A percentile compares a stretch with the other conserved stretches of the same genome.
Evolutionary conservation across 2,888 invertebrate species (phyloP).

Genomic region (Latheticus oryzae): DNA sequence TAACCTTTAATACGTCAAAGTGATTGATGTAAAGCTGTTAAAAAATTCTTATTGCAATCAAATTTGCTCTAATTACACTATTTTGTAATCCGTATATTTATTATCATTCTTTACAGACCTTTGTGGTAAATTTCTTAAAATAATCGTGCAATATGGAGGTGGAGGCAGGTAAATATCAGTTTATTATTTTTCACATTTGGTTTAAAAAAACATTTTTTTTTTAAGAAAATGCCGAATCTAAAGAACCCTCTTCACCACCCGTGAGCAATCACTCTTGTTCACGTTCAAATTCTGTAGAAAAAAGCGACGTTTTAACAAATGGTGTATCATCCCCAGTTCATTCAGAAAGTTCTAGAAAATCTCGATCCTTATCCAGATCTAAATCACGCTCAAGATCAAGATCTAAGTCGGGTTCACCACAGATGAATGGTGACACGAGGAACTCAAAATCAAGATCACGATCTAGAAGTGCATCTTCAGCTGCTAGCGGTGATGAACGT

Average conservation of each 20-base stretch:
- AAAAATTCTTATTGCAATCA: too few relatives aligned
- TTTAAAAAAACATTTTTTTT: not conserved
- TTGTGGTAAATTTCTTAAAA: too few relatives aligned
- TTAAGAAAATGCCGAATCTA: slow-evolving; percentile 43
- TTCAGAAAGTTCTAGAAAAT: slow-evolving; percentile 56
- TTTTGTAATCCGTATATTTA: too few relatives aligned
- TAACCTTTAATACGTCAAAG: too few relatives aligned
- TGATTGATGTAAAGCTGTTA: too few relatives aligned
- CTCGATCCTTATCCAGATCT: too few relatives aligned
- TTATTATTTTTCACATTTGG: too few relatives aligned
- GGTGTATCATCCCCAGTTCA: slow-evolving; percentile 37
- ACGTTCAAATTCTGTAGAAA: slow-evolving; percentile 52
- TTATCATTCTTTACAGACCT: too few relatives aligned
- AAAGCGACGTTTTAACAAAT: slow-evolving; percentile 46
- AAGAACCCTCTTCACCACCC: slow-evolving; percentile 40
- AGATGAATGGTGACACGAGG: slow-evolving; percentile 43
- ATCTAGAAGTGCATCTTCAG: slow-evolving; percentile 51
- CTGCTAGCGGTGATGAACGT: slow-evolving; percentile 41
- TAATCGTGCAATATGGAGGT: slow-evolving; percentile 46
- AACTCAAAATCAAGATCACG: slow-evolving; percentile 46
- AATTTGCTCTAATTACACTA: too few relatives aligned
- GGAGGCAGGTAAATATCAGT: slow-evolving; percentile 44
- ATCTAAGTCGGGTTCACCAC: slow-evolving; percentile 47
- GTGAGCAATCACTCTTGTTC: slow-evolving; percentile 49
- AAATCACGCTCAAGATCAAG: slow-evolving; percentile 56